Base-by-base conservation (phyloP, 2,113 vertebrate species). In the Cromileptes altivelis region DNA sequence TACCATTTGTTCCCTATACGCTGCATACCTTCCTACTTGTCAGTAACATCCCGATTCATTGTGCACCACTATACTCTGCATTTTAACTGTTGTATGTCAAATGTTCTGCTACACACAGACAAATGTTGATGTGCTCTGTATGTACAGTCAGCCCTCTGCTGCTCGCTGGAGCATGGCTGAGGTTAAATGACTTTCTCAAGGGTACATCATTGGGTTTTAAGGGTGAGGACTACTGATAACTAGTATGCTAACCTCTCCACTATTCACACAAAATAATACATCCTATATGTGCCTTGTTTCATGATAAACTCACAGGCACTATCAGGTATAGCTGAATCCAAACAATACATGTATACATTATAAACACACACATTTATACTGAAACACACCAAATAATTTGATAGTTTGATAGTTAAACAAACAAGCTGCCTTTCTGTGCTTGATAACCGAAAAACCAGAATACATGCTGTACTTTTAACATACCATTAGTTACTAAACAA, bases 101-200 rank as follows among this genome's bases (percentile, higher is more conserved):
- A 55, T 60, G 68, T 33, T 49, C 25, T 56, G 61, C 60, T 52
- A 6, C 3, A 56, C 47, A 56, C 69, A 79, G 47, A 84, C 57
- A 61, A 70, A 40, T 71, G 53, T 75, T 61, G 70, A 45, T 72
- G 70, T 37, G 73, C 25, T 80, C 63, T 61, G 63, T 78, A 61
- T 82, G 68, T 72, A 61, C 58, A 58, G 70, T 80, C 71, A 19
- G 75, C 30, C 57, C 70, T 76, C 75, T 18, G 70, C 71, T 77
- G 79, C 17, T 65, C 71, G 55, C 64, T 37, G 71, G 79, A 79
- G 70, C 65, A 58, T 76, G 79, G 71, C 82, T 23, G 82, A 82
- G 71, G 85, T 80, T 82, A 82, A 86, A 75, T 82, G 77, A 75
- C 73, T 84, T 86, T 76, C 78, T 87, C 75, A 87, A 82, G 78